Base-by-base conservation (phyloP, 2,888 invertebrate species). In the Oligia strigilis region DNA sequence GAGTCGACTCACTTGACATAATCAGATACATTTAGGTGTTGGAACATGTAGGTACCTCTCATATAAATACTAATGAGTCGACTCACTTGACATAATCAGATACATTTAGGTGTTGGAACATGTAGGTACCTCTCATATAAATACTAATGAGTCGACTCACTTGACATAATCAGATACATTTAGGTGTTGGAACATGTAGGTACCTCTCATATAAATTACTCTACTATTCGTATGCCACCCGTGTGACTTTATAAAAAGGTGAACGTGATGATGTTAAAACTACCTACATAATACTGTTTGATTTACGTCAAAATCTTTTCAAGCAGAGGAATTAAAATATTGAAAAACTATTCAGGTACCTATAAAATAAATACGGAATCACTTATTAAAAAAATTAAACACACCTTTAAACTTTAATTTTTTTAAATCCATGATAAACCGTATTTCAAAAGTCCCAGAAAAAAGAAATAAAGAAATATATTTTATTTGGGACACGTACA, bases 91-190 rank as follows among this genome's bases (percentile, higher is more conserved):
- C 49, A 58, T 58, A 64, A 72, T 67, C 1, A 76, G 14, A 55
- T 17, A 40, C 8, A 55, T 66, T 60, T 36, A 62, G 52, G 13
- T 55, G 46, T 62, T 49, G 14, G 43, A 65, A 2, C 64, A 55
- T 64, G 64, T 17, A 62, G n/a, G n/a, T 49, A 29, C 29, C 23
- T 71, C 23, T 23, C 58, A 52, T 43, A 8, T 52, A 60, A 55
- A 80, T 67, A 84, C 64, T 62, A 55, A 69, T 49, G 55, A 14
- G 29, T 58, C 19, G 36, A 83, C 64, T 14, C 46, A 17, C 52
- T 40, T 5, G 19, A 58, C 49, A 58, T 58, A 64, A 72, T 67
- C 1, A 76, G 14, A 55, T 17, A 40, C 8, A 55, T 66, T 60
- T 36, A 62, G 52, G 13, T 55, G 46, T 62, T 49, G 14, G 43